Conservation (phyloP, 1,140 invertebrate genomes). For the Platyura marginata region DNA sequence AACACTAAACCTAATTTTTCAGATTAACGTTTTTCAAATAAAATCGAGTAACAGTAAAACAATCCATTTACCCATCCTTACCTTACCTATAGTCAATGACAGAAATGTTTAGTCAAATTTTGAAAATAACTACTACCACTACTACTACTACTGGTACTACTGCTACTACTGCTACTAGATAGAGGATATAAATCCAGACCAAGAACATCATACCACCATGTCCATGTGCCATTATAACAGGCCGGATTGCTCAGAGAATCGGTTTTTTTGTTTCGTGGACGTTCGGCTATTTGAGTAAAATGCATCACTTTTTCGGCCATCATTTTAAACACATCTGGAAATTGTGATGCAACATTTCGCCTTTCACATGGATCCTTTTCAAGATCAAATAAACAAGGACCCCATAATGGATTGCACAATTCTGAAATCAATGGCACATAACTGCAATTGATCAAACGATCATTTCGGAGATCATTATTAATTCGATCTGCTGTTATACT, state of each 20-base stretch:
- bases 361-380: slow-evolving; percentile 57
- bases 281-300: slow-evolving; percentile 27
- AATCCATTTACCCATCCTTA: too few relatives aligned
- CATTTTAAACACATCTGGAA: slow-evolving; percentile 25
- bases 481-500: slow-evolving; percentile 9
- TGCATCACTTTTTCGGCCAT: slow-evolving; percentile 27
- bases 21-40: too few relatives aligned
- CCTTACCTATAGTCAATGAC: too few relatives aligned
- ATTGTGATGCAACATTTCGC: slow-evolving; percentile 36
- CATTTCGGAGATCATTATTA: slow-evolving; percentile 4
- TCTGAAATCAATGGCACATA: slow-evolving; percentile 7
- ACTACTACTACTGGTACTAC: too few relatives aligned
- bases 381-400: slow-evolving; percentile 56
- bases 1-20: too few relatives aligned
- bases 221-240: slow-evolving; percentile 33
- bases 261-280: slow-evolving; percentile 28
- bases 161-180: too few relatives aligned
- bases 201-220: slow-evolving; percentile 27
- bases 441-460: slow-evolving; percentile 3
- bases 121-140: too few relatives aligned
- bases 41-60: too few relatives aligned
- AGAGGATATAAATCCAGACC: too few relatives aligned
- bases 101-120: too few relatives aligned
- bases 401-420: slow-evolving; percentile 29
- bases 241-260: slow-evolving; percentile 35